Evolutionary conservation across 2,113 vertebrate genomes (phyloP).

Genomic region (Cebidichthys violaceus): DNA sequence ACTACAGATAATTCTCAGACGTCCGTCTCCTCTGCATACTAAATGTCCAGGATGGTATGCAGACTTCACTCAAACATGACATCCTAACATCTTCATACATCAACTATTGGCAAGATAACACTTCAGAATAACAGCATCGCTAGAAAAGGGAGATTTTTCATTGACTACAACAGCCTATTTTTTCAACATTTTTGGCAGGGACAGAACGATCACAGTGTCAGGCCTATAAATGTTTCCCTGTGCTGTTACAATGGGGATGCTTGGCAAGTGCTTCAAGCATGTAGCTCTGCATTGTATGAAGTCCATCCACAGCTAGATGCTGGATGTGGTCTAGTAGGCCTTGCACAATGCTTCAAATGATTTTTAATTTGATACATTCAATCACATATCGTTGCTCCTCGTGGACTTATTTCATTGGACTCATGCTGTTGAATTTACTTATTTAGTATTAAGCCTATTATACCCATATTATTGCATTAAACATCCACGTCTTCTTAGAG

Average conservation of each 20-base stretch:
- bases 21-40: not conserved
- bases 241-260: not conserved
- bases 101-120: slow-evolving; percentile 3
- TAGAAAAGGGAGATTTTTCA: slow-evolving; percentile 26
- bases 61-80: slow-evolving; percentile 43
- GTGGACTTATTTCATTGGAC: not conserved
- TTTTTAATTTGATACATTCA: not conserved
- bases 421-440: not conserved
- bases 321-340: not conserved
- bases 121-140: slow-evolving; percentile 25
- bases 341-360: not conserved
- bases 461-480: not conserved
- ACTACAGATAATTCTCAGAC: slow-evolving; percentile 27
- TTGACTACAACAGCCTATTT: slow-evolving; percentile 14
- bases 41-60: not conserved
- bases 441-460: not conserved
- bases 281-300: not conserved
- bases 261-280: slow-evolving; percentile 27
- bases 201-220: slow-evolving; percentile 53
- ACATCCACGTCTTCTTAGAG: not conserved
- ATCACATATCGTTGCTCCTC: not conserved
- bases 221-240: slow-evolving; percentile 30
- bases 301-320: not conserved
- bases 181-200: slow-evolving; percentile 47
- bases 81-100: slow-evolving; percentile 12